These are phyloP conservation scores for Cosmopolites sordidus DNA, from an alignment of 2,888 invertebrate species.

Conservation along the genomic window DNA sequence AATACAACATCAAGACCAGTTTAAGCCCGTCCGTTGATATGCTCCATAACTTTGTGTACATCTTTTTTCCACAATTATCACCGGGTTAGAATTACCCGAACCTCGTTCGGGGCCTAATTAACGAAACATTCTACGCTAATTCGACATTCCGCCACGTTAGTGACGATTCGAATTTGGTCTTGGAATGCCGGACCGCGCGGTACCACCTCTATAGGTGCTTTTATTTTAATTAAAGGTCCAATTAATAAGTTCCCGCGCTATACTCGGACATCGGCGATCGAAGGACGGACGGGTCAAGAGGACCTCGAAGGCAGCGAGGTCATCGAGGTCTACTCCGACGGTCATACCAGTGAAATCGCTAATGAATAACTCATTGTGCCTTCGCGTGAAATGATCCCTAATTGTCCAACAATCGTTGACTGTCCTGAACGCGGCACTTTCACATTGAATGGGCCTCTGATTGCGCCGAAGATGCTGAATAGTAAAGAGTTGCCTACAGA, in stretches of 20 bases:
- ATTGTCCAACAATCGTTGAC: slow-evolving; percentile 46
- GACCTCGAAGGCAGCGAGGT: too few relatives aligned
- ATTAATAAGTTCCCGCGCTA: neutral
- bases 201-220: neutral
- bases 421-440: neutral
- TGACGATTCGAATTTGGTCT: slow-evolving; percentile 24
- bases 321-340: too few relatives aligned
- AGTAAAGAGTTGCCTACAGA: slow-evolving; percentile 2
- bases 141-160: slow-evolving; percentile 30
- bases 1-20: neutral
- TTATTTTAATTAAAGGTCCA: slow-evolving; percentile 1
- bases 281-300: too few relatives aligned
- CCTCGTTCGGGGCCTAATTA: slow-evolving; percentile 29
- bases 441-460: neutral
- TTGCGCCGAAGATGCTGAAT: neutral
- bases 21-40: neutral
- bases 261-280: too few relatives aligned
- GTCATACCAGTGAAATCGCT: slow-evolving; percentile 33
- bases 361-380: slow-evolving; percentile 48
- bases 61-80: slow-evolving; percentile 30
- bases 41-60: slow-evolving; percentile 7
- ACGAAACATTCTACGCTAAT: slow-evolving; percentile 33
- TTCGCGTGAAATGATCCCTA: slow-evolving; percentile 48
- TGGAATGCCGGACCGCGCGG: slow-evolving; percentile 14
- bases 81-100: slow-evolving; percentile 29